Evolutionary conservation across 2,113 vertebrate species (phyloP).

Genomic region (Colaptes auratus): DNA sequence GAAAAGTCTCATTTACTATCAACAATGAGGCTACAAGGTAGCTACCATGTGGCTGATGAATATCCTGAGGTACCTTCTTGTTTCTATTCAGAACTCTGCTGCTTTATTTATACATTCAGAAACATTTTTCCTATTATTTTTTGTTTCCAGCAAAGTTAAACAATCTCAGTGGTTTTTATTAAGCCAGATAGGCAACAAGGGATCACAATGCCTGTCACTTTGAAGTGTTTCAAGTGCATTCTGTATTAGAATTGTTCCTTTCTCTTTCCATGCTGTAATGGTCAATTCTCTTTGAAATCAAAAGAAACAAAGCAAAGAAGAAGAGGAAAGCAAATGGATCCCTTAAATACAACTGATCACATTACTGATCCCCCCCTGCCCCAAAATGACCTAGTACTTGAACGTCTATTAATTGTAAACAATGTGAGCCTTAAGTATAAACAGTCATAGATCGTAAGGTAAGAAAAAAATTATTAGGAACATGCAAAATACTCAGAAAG

Average conservation of each 20-base stretch:
- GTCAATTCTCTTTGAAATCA: slow-evolving; percentile 54
- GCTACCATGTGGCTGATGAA: slow-evolving; percentile 81
- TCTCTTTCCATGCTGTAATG: slow-evolving; percentile 41
- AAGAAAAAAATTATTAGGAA: slow-evolving; percentile 26
- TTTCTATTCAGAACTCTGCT: slow-evolving; percentile 78
- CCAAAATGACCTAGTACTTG: slow-evolving; percentile 10
- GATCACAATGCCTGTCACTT: slow-evolving; percentile 54
- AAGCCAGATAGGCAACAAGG: slow-evolving; percentile 32
- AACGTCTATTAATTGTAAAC: slow-evolving; percentile 17
- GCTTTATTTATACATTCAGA: slow-evolving; percentile 80
- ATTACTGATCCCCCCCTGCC: neutral
- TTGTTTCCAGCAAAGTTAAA: slow-evolving; percentile 63
- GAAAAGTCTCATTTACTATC: slow-evolving; percentile 77
- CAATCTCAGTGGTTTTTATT: slow-evolving; percentile 70
- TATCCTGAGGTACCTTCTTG: slow-evolving; percentile 78
- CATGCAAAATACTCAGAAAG: neutral
- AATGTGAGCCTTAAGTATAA: slow-evolving; percentile 39
- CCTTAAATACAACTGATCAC: neutral
- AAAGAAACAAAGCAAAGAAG: slow-evolving; percentile 38
- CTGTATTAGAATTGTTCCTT: slow-evolving; percentile 66
- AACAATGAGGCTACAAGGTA: slow-evolving; percentile 78
- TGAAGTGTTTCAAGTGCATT: slow-evolving; percentile 53
- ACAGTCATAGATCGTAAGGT: slow-evolving; percentile 50
- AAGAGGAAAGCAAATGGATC: slow-evolving; percentile 47
- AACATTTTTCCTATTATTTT: slow-evolving; percentile 70